Evolutionary conservation across 2,113 vertebrate genomes (phyloP).

Genomic region (human): GRCh38 chr1:82012501-82013000

Average conservation of each 20-base stretch:
- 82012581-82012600: not conserved
- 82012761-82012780: not conserved
- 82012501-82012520: not conserved
- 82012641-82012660: not conserved
- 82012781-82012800: not conserved
- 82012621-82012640: not conserved
- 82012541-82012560: not conserved
- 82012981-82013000: not conserved
- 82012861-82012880: constrained; percentile 59
- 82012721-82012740: not conserved
- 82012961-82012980: constrained; percentile 37
- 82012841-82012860: constrained; percentile 17
- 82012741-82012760: constrained; percentile 9
- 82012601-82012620: constrained; percentile 19
- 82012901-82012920: constrained; percentile 35
- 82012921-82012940: constrained; percentile 26
- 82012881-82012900: constrained; percentile 44
- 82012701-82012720: not conserved
- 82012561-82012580: not conserved
- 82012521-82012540: not conserved
- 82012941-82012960: constrained; percentile 14
- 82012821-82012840: not conserved
- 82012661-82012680: not conserved
- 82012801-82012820: not conserved
- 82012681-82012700: constrained; percentile 16